A percentile compares a stretch with the other conserved stretches of the same genome.
Conservation (phyloP, 2,113 vertebrate species). For the Nothoprocta perdicaria region DNA sequence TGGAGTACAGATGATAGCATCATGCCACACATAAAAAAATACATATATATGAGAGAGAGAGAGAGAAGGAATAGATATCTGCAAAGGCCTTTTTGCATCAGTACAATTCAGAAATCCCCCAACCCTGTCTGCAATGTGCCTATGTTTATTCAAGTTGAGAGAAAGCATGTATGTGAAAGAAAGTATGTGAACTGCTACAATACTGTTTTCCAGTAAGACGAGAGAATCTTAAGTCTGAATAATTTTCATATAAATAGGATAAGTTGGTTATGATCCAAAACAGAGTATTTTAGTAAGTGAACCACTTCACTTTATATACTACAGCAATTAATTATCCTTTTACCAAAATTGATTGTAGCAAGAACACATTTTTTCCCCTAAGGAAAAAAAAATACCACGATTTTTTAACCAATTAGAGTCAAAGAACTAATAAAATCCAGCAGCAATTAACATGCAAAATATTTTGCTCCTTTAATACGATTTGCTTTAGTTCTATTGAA, state of each 20-base stretch:
- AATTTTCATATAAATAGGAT: constrained; percentile 17
- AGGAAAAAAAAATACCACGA: not conserved
- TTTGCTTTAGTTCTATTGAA: not conserved
- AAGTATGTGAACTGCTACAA: not conserved
- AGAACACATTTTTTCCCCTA: not conserved
- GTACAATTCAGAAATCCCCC: not conserved
- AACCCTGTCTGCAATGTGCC: not conserved
- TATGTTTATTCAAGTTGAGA: not conserved
- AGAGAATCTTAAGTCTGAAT: not conserved
- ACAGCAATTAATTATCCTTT: constrained; percentile 41
- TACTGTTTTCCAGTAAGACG: not conserved
- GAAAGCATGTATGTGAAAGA: not conserved
- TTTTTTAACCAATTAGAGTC: constrained; percentile 43
- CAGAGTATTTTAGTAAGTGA: constrained; percentile 12
- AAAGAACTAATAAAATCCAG: constrained; percentile 43
- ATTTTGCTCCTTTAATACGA: constrained; percentile 27
- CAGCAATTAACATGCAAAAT: constrained; percentile 45
- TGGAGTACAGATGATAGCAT: not conserved
- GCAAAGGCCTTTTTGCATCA: not conserved
- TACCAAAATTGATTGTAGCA: constrained; percentile 29
- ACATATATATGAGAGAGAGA: too few relatives aligned
- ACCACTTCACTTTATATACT: constrained; percentile 1
- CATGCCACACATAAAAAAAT: too few relatives aligned
- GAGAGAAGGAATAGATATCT: not conserved
- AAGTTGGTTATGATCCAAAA: constrained; percentile 48